Conservation (phyloP, 2,113 vertebrate genomes). For the Leuciscus idus region DNA sequence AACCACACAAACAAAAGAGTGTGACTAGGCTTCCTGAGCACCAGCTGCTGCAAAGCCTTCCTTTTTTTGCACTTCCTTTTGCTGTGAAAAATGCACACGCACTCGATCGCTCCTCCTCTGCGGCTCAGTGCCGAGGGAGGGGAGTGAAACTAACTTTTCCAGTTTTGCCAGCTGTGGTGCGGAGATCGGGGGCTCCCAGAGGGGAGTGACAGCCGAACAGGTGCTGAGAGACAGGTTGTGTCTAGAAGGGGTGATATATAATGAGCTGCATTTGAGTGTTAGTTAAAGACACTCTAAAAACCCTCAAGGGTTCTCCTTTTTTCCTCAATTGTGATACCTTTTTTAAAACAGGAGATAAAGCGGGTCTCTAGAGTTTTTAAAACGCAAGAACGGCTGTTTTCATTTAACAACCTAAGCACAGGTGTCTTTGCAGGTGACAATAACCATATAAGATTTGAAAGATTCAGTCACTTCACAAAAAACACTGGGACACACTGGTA, state of each 20-base stretch:
- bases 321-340: not conserved
- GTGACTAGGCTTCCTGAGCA: constrained; percentile 13
- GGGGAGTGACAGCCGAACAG: not conserved
- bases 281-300: constrained; percentile 7
- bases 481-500: not conserved
- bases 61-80: constrained; percentile 67
- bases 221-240: constrained; percentile 17
- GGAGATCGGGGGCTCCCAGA: not conserved
- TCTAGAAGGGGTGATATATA: not conserved
- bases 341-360: constrained; percentile 1
- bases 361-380: not conserved
- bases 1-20: not conserved
- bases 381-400: not conserved
- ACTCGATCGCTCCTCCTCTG: constrained; percentile 30
- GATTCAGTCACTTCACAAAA: not conserved
- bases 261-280: not conserved
- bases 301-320: not conserved
- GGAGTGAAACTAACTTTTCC: constrained; percentile 38
- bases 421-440: constrained; percentile 19
- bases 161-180: constrained; percentile 38
- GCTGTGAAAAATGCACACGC: constrained; percentile 67
- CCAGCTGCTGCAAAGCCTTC: constrained; percentile 62
- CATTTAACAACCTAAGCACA: constrained; percentile 14
- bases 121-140: constrained; percentile 44
- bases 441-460: not conserved